Base-by-base conservation (phyloP, 2,797 vertebrate species). In the Leontopithecus rosalia region DNA sequence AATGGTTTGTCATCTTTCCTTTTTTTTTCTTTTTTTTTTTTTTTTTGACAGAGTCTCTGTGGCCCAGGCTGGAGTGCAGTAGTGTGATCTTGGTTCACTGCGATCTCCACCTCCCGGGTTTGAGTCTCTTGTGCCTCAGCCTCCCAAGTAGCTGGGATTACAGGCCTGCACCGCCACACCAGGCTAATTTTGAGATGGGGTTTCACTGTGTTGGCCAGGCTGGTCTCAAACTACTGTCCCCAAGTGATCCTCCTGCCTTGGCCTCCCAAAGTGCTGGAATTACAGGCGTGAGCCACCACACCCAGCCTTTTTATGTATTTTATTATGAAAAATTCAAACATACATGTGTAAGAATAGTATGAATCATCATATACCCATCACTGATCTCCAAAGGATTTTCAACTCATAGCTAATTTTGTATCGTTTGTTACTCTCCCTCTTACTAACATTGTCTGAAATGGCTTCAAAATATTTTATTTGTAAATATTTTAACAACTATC, bases 401-500 rank as follows among this genome's bases (percentile, higher is more conserved):
- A 86, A 15, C 7, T 82, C 12, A 24, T 48, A 24, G 57, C 33
- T 76, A 39, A 39, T 43, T n/a, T 82, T 28, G 1, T 17, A 11
- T 72, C 30, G 46, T 33, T 92, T 92, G 39, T 48, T 81, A 61
- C 14, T 13, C 2, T 61, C 7, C 4, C 5, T 87, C 75, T 92
- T 55, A 76, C 15, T 12, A n/a, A 90, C 7, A 24, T 85, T 46
- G 43, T 46, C 43, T 46, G 43, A 46, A 46, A 46, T 9, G 10
- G 43, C 43, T 2, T 46, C 43, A 46, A 46, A 46, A 46, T 46
- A 46, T 94, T 97, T 89, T 26, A 87, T 58, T 79, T 79, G n/a
- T 50, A 82, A 85, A 77, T 87, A 64, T 83, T 84, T 90, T 91
- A 77, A 48, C 41, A 70, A 46, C 90, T 94, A 83, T 85, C 24